Conservation (phyloP, 2,888 invertebrate species). For the Pristionchus fissidentatus region DNA sequence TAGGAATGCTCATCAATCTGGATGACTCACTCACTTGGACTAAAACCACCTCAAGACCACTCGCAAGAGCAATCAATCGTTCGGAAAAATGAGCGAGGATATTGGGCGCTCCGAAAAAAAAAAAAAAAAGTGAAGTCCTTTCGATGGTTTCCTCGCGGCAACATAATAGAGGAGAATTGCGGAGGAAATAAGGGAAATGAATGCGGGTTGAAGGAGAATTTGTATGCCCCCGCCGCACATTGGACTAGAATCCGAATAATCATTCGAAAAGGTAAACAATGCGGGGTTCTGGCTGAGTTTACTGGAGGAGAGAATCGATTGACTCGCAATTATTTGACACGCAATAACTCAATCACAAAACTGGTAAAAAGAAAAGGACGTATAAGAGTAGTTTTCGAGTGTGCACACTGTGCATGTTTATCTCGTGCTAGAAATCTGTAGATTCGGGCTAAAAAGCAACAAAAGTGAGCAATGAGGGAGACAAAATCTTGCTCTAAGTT, state of each 20-base stretch:
- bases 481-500: too few relatives aligned
- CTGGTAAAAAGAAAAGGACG: background rate
- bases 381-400: too few relatives aligned
- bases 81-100: background rate
- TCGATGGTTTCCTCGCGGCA: background rate
- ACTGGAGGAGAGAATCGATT: background rate
- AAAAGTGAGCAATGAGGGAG: too few relatives aligned
- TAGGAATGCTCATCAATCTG: too few relatives aligned
- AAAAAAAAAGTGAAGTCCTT: background rate
- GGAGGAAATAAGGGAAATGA: background rate
- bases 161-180: background rate
- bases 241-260: background rate
- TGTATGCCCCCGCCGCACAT: background rate
- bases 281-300: background rate
- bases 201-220: background rate
- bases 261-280: conserved; percentile 4
- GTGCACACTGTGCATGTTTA: too few relatives aligned
- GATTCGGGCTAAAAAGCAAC: too few relatives aligned
- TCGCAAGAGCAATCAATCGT: background rate
- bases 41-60: background rate
- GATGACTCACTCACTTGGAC: background rate
- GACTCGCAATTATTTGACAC: background rate
- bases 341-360: background rate
- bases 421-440: too few relatives aligned
- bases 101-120: background rate